Conservation (phyloP, 2,113 vertebrate genomes). For the Suricata suricatta region DNA sequence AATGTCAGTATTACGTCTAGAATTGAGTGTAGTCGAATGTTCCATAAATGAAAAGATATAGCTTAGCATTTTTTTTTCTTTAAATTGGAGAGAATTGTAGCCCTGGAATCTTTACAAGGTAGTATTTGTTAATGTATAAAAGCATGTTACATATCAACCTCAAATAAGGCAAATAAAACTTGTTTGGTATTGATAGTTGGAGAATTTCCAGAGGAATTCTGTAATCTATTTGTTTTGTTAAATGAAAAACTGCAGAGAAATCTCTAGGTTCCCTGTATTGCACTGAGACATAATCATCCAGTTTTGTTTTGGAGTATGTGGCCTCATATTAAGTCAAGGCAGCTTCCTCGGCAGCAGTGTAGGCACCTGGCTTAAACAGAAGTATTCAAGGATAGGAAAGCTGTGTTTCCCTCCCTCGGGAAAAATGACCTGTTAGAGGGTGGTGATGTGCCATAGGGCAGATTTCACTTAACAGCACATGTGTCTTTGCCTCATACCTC, state of each 20-base stretch:
- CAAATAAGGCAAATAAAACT: neutral
- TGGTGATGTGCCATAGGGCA: rapidly evolving
- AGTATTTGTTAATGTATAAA: constrained; percentile 40
- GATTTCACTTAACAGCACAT: neutral
- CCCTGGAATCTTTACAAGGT: neutral
- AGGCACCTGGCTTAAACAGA: neutral
- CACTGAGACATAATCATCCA: neutral
- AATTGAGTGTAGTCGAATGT: neutral
- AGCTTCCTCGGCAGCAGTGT: neutral
- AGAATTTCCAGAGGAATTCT: neutral
- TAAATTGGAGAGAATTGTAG: neutral
- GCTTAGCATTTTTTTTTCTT: neutral
- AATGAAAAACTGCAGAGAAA: constrained; percentile 21
- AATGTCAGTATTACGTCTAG: constrained; percentile 41
- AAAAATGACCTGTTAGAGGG: neutral
- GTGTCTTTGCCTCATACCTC: constrained; percentile 84
- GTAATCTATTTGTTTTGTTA: neutral
- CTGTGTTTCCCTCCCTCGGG: neutral
- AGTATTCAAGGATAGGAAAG: neutral
- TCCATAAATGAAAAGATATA: constrained; percentile 43
- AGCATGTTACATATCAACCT: neutral
- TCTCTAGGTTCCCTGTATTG: neutral
- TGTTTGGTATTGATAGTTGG: neutral
- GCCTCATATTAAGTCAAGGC: neutral
- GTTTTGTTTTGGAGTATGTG: neutral